Evolutionary conservation across 2,888 invertebrate genomes (phyloP).

Genomic region (Patella caerulea): DNA sequence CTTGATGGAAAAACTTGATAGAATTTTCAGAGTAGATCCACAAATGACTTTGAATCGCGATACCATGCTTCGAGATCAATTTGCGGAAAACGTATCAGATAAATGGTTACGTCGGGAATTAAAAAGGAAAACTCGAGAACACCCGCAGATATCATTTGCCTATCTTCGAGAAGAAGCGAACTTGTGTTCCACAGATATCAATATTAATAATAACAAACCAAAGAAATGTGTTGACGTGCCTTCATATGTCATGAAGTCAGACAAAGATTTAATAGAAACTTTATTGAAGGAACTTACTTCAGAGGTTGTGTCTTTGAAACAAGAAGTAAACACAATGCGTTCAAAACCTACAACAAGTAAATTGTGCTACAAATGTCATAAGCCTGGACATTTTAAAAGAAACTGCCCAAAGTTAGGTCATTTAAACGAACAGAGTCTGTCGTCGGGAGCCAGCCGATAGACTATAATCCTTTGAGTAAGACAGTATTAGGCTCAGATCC

Average conservation of each 20-base stretch:
- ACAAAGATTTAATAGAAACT: not conserved
- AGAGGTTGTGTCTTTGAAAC: not conserved
- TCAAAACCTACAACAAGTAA: not conserved
- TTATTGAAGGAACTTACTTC: not conserved
- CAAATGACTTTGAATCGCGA: not conserved
- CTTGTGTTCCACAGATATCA: not conserved
- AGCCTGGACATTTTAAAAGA: not conserved
- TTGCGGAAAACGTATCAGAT: not conserved
- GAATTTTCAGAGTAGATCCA: not conserved
- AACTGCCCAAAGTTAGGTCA: not conserved
- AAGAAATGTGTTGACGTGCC: not conserved
- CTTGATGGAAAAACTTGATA: not conserved
- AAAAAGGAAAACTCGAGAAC: not conserved
- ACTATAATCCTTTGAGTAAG: too few relatives aligned
- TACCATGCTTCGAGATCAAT: not conserved
- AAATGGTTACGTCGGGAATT: not conserved
- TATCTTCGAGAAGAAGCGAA: not conserved
- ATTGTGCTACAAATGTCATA: not conserved
- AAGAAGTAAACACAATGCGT: not conserved
- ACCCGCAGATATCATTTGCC: not conserved
- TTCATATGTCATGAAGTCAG: not conserved
- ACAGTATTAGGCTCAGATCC: too few relatives aligned
- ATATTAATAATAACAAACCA: not conserved
- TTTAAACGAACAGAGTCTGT: not conserved
- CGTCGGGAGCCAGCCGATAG: too few relatives aligned